Percentiles rank a stretch among this genome's conserved stretches.
Conservation (phyloP, 2,888 invertebrate species). For the Cantharis flavilabris region DNA sequence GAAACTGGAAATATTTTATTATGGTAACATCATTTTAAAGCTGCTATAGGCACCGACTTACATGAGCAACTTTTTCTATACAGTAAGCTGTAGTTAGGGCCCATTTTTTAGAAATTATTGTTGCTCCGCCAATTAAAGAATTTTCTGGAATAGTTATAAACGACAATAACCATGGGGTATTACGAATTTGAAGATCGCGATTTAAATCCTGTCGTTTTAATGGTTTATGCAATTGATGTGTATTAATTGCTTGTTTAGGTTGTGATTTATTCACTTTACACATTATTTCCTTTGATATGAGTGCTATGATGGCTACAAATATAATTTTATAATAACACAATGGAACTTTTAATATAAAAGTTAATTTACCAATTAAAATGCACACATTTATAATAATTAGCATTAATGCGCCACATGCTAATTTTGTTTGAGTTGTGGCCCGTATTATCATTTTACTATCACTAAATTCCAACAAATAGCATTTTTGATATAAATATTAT, state of each 20-base stretch:
- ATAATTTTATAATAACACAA: background rate
- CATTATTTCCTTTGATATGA: background rate
- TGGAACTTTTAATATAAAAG: background rate
- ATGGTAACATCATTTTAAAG: background rate
- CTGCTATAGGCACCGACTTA: background rate
- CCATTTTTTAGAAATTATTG: slow-evolving; percentile 7
- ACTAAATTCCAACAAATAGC: background rate
- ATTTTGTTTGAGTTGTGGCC: slow-evolving; percentile 11
- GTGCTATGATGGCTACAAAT: slow-evolving; percentile 4
- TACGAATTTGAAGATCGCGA: background rate
- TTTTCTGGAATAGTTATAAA: slow-evolving; percentile 6
- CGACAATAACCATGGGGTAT: slow-evolving; percentile 6
- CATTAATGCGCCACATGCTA: slow-evolving; percentile 5
- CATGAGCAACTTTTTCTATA: background rate
- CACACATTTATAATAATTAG: slow-evolving; percentile 9
- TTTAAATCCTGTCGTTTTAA: background rate
- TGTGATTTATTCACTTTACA: background rate
- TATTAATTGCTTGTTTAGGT: background rate
- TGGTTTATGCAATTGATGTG: background rate
- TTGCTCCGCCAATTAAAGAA: background rate
- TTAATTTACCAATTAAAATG: slow-evolving; percentile 4
- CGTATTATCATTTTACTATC: background rate
- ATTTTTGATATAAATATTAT: too few species aligned
- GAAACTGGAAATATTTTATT: slow-evolving; percentile 1
- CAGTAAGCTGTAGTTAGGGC: slow-evolving; percentile 7